phyloP scores from a whole-genome alignment of 2,888 invertebrate species.

The Tiphia femorata region DNA sequence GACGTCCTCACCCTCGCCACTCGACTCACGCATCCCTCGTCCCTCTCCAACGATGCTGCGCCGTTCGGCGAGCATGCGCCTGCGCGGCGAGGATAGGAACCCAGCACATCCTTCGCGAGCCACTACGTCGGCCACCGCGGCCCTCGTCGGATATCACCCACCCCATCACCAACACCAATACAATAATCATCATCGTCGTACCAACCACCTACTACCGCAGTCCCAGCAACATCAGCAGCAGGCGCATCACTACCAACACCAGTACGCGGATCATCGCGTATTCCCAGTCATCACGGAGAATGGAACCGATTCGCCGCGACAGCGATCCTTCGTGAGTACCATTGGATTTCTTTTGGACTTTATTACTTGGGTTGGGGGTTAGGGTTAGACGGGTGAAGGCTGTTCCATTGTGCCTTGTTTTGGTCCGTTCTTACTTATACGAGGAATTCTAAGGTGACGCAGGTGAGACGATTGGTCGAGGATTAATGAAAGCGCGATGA shows the following conservation, averaged over 20 bases:
- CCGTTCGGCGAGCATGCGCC: constrained; percentile 77
- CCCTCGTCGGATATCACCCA: constrained; percentile 26
- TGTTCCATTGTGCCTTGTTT: no score
- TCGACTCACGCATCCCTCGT: constrained; percentile 70
- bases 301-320: constrained; percentile 65
- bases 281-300: constrained; percentile 77
- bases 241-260: constrained; percentile 28
- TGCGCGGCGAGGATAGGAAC: constrained; percentile 75
- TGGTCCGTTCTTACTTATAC: no score
- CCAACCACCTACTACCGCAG: constrained; percentile 40
- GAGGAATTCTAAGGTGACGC: no score
- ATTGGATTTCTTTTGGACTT: no score
- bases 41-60: constrained; percentile 70
- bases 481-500: no score
- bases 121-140: constrained; percentile 46
- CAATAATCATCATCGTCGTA: constrained; percentile 41
- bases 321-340: constrained; percentile 60
- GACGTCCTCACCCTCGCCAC: constrained; percentile 22
- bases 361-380: no score
- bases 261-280: constrained; percentile 69
- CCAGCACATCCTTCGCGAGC: constrained; percentile 41
- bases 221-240: constrained; percentile 35
- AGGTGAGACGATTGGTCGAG: no score
- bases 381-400: no score
- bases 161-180: constrained; percentile 34